phyloP scores from a whole-genome alignment of 92 coral and sea anemone species.

The Epizoanthus stellaris region DNA sequence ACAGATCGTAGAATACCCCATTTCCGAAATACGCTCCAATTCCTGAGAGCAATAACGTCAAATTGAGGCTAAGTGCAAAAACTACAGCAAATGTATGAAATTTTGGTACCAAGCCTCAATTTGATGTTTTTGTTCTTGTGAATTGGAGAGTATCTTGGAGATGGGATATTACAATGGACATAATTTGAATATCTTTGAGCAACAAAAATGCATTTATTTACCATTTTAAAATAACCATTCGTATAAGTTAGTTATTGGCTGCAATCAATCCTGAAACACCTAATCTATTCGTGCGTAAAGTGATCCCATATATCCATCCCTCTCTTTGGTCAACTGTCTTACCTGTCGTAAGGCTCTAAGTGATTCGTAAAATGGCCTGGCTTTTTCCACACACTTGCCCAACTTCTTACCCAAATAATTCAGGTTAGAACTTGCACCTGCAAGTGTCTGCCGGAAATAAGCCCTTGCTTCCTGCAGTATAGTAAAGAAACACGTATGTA shows the following conservation, averaged over 20 bases:
- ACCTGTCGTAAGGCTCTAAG: slow-evolving; percentile 89
- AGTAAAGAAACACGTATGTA: not conserved
- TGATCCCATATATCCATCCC: too few species aligned
- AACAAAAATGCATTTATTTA: not conserved
- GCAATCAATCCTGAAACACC: not conserved
- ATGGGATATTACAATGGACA: not conserved
- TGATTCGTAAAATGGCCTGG: slow-evolving; percentile 93
- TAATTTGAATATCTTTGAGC: not conserved
- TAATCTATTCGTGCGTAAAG: not conserved
- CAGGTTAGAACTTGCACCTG: slow-evolving; percentile 88
- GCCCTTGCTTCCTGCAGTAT: slow-evolving; percentile 87
- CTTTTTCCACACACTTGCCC: slow-evolving; percentile 93
- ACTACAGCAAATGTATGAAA: too few species aligned
- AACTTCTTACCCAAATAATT: slow-evolving; percentile 78
- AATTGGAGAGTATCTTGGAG: too few species aligned
- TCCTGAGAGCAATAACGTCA: too few species aligned
- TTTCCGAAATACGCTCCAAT: too few species aligned
- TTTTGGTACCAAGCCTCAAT: too few species aligned
- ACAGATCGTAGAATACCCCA: too few species aligned
- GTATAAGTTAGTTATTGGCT: too few species aligned
- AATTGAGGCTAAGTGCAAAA: too few species aligned
- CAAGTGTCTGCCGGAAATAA: slow-evolving; percentile 87
- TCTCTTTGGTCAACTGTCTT: not conserved
- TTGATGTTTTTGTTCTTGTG: too few species aligned
- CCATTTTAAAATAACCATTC: too few species aligned